Conservation (phyloP, 2,113 vertebrate species). For the Paraplagusia blochii region DNA sequence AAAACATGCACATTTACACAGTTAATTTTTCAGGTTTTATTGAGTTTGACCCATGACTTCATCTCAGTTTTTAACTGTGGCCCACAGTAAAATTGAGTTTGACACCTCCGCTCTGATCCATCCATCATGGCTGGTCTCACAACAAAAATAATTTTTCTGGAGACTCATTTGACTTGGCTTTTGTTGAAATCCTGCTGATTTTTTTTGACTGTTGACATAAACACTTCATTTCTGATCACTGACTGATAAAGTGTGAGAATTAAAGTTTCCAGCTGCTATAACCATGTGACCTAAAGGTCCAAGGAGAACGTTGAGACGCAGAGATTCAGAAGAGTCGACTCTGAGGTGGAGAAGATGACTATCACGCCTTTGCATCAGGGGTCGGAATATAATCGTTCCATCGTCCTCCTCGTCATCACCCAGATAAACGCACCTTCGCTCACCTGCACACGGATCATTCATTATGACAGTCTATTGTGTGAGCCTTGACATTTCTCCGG, state of each 20-base stretch:
- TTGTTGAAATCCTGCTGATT: no score
- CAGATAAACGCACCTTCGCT: slow-evolving; percentile 12
- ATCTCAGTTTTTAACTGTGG: no score
- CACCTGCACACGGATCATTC: slow-evolving; percentile 10
- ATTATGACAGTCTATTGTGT: slow-evolving; percentile 42
- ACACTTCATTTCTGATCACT: slow-evolving; percentile 8
- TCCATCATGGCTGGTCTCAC: no score
- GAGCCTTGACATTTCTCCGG: slow-evolving; percentile 55
- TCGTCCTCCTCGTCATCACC: slow-evolving; percentile 33
- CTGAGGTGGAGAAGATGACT: slow-evolving; percentile 36
- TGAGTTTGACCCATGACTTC: no score
- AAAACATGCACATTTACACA: no score
- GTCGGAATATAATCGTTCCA: slow-evolving; percentile 45
- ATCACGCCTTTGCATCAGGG: slow-evolving; percentile 39
- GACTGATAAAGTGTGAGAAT: slow-evolving; percentile 1
- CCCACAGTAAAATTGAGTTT: no score
- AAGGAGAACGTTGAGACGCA: slow-evolving; percentile 7
- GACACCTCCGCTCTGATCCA: no score
- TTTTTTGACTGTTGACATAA: no score
- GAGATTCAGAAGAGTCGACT: slow-evolving; percentile 21
- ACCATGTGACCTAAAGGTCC: slow-evolving; percentile 42
- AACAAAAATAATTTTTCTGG: no score
- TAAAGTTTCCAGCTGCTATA: slow-evolving; percentile 27
- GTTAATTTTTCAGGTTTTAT: no score
- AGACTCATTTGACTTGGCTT: no score